Evolutionary conservation across 2,888 invertebrate genomes (phyloP).

Genomic region (Augochlorella aurata): DNA sequence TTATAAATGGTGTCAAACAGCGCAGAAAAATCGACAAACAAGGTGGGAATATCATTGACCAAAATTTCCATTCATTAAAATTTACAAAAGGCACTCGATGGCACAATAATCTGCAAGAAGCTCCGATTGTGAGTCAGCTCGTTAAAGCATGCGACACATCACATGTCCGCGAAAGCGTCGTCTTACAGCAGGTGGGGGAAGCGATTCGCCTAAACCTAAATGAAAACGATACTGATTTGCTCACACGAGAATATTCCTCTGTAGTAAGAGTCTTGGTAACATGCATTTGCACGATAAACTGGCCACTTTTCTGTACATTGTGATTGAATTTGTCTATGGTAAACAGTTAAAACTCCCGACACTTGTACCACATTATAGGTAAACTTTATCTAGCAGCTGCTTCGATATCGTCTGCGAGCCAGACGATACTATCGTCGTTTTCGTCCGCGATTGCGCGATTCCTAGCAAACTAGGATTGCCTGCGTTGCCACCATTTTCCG

Average conservation of each 20-base stretch:
- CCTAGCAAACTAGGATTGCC: constrained; percentile 8
- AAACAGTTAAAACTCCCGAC: not conserved
- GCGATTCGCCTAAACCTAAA: not conserved
- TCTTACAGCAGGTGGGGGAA: not conserved
- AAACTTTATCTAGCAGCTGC: not conserved
- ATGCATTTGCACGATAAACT: not conserved
- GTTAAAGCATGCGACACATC: not conserved
- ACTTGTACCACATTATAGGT: not conserved
- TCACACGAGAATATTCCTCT: not conserved
- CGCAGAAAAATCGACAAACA: too few species aligned
- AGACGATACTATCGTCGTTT: not conserved
- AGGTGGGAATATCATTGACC: too few species aligned
- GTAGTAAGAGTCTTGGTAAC: not conserved
- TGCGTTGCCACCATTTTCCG: not conserved
- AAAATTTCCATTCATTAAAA: too few species aligned
- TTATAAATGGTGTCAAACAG: too few species aligned
- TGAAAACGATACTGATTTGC: not conserved
- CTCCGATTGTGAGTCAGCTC: not conserved
- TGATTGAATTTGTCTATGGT: not conserved
- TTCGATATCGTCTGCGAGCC: too few species aligned
- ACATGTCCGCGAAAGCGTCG: not conserved
- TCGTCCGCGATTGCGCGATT: not conserved
- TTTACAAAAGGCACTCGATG: too few species aligned
- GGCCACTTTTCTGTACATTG: not conserved
- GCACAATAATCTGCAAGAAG: not conserved